Percentiles rank a stretch among this genome's conserved stretches.
Conservation (phyloP, 2,113 vertebrate species). For the Aix galericulata region DNA sequence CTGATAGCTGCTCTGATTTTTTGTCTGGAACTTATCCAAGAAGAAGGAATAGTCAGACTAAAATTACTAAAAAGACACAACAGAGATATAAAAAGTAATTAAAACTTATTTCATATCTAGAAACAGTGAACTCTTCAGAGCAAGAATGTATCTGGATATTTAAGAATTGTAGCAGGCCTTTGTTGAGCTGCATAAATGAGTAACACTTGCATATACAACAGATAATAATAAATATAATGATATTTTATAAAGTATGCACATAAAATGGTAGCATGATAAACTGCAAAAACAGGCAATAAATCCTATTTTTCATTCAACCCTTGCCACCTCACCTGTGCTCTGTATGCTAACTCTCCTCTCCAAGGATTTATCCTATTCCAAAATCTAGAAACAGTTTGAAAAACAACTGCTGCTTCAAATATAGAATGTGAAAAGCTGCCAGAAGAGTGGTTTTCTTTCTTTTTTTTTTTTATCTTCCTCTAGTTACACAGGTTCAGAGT, state of each 20-base stretch:
- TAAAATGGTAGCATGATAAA: not conserved
- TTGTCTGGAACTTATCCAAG: not conserved
- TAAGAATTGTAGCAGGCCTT: not conserved
- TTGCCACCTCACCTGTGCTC: not conserved
- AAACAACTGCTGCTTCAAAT: not conserved
- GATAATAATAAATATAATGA: not conserved
- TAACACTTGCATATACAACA: not conserved
- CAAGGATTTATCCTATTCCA: not conserved
- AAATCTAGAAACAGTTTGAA: not conserved
- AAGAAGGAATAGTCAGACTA: not conserved
- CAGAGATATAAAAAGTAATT: not conserved
- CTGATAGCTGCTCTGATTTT: not conserved
- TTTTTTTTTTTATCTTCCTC: not conserved
- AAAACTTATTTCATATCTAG: not conserved
- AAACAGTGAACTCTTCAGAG: not conserved
- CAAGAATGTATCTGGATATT: not conserved
- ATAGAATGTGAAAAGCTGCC: not conserved
- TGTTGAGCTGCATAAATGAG: not conserved
- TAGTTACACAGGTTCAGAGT: not conserved
- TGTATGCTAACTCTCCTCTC: not conserved
- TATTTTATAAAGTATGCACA: not conserved
- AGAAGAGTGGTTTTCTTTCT: not conserved
- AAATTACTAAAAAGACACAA: not conserved
- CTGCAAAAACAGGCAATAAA: not conserved
- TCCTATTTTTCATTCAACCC: not conserved